These are phyloP conservation scores for Eueremaeus valkanovi DNA, from an alignment of 2,888 invertebrate genomes.

Conservation along the genomic window DNA sequence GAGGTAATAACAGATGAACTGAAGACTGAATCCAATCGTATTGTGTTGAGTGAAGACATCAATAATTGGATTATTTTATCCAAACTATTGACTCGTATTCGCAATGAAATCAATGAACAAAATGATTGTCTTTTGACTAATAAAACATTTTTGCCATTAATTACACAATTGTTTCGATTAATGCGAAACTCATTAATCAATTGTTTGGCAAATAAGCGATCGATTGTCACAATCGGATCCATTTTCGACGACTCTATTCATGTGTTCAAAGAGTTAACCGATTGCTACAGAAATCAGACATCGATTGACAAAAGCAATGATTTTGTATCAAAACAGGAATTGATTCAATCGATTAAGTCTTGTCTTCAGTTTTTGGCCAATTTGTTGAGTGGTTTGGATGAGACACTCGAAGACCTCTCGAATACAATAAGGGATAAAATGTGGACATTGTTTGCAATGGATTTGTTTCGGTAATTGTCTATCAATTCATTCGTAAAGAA, in stretches of 20 bases:
- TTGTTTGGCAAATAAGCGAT: neutral
- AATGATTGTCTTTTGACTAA: neutral
- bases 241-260: neutral
- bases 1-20: neutral
- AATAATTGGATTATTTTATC: conserved; percentile 14
- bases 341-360: conserved; percentile 26
- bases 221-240: conserved; percentile 3
- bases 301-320: too few species aligned
- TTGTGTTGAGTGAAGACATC: neutral
- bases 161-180: conserved; percentile 18
- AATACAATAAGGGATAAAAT: neutral
- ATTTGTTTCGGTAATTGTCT: conserved; percentile 29
- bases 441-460: conserved; percentile 18
- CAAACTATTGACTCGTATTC: neutral
- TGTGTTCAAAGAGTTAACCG: neutral
- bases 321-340: neutral
- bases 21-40: conserved; percentile 6
- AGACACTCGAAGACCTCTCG: neutral
- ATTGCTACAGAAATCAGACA: neutral
- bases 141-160: neutral
- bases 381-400: conserved; percentile 17
- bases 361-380: conserved; percentile 25
- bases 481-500: neutral
- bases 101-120: neutral
- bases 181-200: conserved; percentile 8